These are phyloP conservation scores for Tetragonula carbonaria DNA, from an alignment of 2,888 invertebrate genomes.

Conservation along the genomic window DNA sequence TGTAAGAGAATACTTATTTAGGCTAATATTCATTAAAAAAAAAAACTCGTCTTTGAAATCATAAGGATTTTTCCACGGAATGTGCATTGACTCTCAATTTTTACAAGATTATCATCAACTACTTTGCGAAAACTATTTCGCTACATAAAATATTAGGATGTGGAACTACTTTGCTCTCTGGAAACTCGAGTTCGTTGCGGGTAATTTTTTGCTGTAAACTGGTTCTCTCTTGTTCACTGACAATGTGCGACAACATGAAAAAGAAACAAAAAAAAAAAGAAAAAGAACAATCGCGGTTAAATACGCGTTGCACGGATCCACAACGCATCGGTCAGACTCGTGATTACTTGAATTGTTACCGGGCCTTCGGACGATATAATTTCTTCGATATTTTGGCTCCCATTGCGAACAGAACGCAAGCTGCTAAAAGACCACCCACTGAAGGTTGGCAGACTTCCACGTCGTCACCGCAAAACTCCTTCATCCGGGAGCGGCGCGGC, in stretches of 20 bases:
- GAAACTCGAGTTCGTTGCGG: background rate
- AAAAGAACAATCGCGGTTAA: background rate
- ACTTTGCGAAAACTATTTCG: background rate
- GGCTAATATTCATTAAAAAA: background rate
- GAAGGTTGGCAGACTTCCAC: slow-evolving; percentile 83
- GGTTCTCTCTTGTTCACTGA: too few species aligned
- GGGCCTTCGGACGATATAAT: slow-evolving; percentile 77
- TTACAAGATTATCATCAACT: background rate
- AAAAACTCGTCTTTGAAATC: background rate
- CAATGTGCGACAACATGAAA: background rate
- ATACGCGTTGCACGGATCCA: slow-evolving; percentile 3
- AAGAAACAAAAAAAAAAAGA: too few species aligned
- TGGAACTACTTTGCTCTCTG: background rate
- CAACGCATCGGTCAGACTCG: slow-evolving; percentile 45
- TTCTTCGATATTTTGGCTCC: slow-evolving; percentile 78
- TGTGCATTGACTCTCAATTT: background rate
- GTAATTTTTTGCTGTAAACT: background rate
- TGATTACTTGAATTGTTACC: slow-evolving; percentile 76
- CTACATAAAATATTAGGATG: background rate
- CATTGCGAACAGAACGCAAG: slow-evolving; percentile 74
- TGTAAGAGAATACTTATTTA: background rate
- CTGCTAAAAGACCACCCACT: slow-evolving; percentile 80
- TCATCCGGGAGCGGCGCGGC: slow-evolving; percentile 80
- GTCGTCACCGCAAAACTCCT: slow-evolving; percentile 83
- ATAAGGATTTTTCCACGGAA: background rate